These are phyloP conservation scores for Mungos mungo DNA, from an alignment of 2,113 vertebrate genomes.

Conservation along the genomic window DNA sequence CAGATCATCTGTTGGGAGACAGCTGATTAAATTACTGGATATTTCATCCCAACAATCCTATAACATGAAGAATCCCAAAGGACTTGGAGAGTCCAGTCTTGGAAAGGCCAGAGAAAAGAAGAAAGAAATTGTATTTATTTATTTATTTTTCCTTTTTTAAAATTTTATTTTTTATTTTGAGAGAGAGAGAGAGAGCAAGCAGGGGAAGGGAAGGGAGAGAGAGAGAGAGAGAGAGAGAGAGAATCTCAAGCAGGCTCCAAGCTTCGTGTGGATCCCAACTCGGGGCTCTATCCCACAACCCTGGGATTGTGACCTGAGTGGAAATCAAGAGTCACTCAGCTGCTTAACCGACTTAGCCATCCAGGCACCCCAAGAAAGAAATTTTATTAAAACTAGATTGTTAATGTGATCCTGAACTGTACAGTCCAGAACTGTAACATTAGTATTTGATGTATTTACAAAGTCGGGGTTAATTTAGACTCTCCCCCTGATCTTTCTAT, in stretches of 20 bases:
- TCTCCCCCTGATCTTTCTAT: background rate
- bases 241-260: too few species aligned
- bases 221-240: too few species aligned
- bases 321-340: too few species aligned
- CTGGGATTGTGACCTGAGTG: too few species aligned
- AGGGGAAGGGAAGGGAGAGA: too few species aligned
- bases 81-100: background rate
- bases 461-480: background rate
- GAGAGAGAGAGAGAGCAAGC: too few species aligned
- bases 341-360: too few species aligned
- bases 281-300: too few species aligned
- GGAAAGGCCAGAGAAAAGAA: background rate
- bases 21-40: background rate
- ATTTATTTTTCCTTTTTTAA: too few species aligned
- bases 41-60: background rate
- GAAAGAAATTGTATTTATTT: background rate
- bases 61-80: background rate
- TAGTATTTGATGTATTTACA: background rate
- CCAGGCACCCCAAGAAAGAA: background rate
- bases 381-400: background rate
- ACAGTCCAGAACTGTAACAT: background rate
- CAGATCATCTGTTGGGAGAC: slow-evolving; percentile 88
- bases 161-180: too few species aligned
- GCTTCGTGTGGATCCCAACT: too few species aligned
- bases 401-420: background rate